Conservation (phyloP, 2,113 vertebrate species). For the Oenanthe oenanthe region DNA sequence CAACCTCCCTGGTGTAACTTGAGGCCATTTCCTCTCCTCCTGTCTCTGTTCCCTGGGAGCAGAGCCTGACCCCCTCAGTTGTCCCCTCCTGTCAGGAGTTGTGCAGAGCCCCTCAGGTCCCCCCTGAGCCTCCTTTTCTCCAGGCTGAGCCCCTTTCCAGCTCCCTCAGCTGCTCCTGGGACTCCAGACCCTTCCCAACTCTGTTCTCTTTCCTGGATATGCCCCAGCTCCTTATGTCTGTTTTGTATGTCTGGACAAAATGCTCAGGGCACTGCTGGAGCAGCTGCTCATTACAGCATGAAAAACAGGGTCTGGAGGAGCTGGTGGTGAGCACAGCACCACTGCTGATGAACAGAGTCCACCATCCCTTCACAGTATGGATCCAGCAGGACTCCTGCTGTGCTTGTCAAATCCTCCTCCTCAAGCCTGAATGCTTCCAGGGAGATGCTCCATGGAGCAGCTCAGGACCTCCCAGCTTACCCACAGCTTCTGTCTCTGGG, state of each 20-base stretch:
- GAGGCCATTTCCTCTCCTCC: fast-evolving
- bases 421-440: background rate
- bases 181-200: background rate
- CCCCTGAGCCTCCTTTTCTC: background rate
- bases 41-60: background rate
- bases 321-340: fast-evolving
- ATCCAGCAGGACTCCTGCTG: background rate
- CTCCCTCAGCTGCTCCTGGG: background rate
- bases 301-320: background rate
- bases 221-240: background rate
- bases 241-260: background rate
- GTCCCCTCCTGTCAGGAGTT: background rate
- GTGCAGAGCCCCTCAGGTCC: background rate
- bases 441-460: background rate
- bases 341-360: background rate
- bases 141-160: background rate
- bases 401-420: background rate
- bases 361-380: background rate
- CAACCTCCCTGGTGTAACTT: background rate
- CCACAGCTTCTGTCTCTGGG: background rate
- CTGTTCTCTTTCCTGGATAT: fast-evolving
- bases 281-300: background rate
- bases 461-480: background rate
- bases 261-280: background rate
- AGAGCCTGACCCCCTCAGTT: fast-evolving